Evolutionary conservation across 2,113 vertebrate species (phyloP).

Genomic region (Lagopus muta): DNA sequence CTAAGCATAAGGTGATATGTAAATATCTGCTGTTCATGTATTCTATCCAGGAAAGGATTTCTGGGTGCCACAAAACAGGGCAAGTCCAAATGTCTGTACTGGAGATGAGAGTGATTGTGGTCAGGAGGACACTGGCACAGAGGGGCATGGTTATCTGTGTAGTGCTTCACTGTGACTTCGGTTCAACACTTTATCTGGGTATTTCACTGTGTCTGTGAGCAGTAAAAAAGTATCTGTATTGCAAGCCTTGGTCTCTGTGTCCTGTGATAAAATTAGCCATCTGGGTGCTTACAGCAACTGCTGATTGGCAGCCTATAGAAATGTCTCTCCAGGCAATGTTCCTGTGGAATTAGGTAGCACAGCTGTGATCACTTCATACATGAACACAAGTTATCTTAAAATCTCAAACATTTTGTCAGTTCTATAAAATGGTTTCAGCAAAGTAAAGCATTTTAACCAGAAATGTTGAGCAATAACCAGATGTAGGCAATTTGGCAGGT

Average conservation of each 20-base stretch:
- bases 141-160: neutral
- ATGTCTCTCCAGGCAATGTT: slow-evolving; percentile 71
- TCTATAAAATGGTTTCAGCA: slow-evolving; percentile 55
- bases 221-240: neutral
- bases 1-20: neutral
- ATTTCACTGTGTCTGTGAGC: slow-evolving; percentile 15
- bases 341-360: slow-evolving; percentile 59
- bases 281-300: slow-evolving; percentile 67
- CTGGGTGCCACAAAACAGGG: neutral
- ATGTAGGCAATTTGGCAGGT: slow-evolving; percentile 61
- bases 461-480: slow-evolving; percentile 66
- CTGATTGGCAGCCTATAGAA: slow-evolving; percentile 54
- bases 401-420: slow-evolving; percentile 60
- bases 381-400: slow-evolving; percentile 45
- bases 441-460: slow-evolving; percentile 71
- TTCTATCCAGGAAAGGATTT: neutral
- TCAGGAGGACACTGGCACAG: neutral
- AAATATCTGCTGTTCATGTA: neutral
- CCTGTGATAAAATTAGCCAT: slow-evolving; percentile 70
- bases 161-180: neutral
- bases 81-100: neutral
- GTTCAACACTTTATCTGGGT: neutral
- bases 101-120: neutral
- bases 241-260: slow-evolving; percentile 48
- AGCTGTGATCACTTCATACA: slow-evolving; percentile 73